Base-by-base conservation (phyloP, 1,140 invertebrate genomes). In the Lordiphosa mommai region DNA sequence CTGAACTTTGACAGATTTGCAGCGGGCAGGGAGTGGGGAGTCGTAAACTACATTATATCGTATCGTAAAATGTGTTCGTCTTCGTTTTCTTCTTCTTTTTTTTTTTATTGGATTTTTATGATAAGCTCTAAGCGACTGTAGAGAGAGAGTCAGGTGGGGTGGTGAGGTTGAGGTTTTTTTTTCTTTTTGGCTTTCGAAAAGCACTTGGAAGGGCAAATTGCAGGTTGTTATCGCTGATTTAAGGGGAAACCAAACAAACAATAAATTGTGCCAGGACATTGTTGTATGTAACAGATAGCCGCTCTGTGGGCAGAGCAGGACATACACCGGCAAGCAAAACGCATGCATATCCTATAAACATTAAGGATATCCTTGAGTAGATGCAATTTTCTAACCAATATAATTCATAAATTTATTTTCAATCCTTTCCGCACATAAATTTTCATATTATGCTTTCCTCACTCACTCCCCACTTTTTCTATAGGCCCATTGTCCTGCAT, bases 381-480 rank as follows among this genome's bases (percentile, higher is more conserved):
- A 87, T 87, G 72, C 84, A 87, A 87, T 87, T 87, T 87, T 87
- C 84, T 87, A 87, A 74, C 84, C 84, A 87, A 87, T 87, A 87
- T 87, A 87, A 87, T 87, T 87, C 85, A 87, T 87, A 87, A 87
- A 87, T 87, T 87, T 87, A 87, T 87, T 87, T 87, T 84, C 84
- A 87, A 87, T 87, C 73, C 84, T 87, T 87, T 87, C 73, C 77
- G 77, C 73, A 84, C 84, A 87, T 86, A 86, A 86, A 86, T 86
- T 86, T 67, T 86, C 84, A 87, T 87, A 86, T 86, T 86, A 82
- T 82, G 69, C 72, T 33, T 12, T 32, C 16, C 30, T 36, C 10
- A 34, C 61, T 47, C 17, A 29, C 56, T 43, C 51, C 17, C 17
- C 33, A 43, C n/a, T 74, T 65, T 72, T 71, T 61, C 58, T 46